Base-by-base conservation (phyloP, 2,797 vertebrate genomes). In the Cheracebus regulus region DNA sequence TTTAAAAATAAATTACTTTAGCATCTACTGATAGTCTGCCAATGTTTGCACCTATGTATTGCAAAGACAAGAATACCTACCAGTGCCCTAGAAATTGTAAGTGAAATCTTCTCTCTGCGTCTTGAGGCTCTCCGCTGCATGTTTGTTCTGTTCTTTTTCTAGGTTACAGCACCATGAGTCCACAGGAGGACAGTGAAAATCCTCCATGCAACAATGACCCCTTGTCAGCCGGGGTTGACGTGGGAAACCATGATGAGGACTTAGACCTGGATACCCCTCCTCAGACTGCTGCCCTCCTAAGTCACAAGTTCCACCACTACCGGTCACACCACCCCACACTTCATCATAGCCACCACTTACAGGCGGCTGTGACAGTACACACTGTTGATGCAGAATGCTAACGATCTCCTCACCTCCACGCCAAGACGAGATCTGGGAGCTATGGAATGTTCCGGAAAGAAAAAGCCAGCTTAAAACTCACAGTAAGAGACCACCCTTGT, bases 131-230 rank as follows among this genome's bases (percentile, higher is more conserved):
- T 92, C 90, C 70, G 50, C n/a, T 7, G 33, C 33, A 3, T 36
- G 0, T n/a, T 15, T 48, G n/a, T 87, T 86, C 52, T 75, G 41
- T 90, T 95, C 97, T 0, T 93, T 50, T 80, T 73, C 73, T 97
- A 99, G 99, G 99, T 52, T 99, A 99, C 98, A 99, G 99, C 98
- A 99, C 99, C 44, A 99, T 99, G 99, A 99, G 99, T 95, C 99
- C 99, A 0, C 99, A 99, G 98, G 99, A 99, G 97, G 99, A 99
- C 99, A 99, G 99, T 0, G 99, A 99, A 98, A 99, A 99, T 96
- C 99, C 99, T 0, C 99, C 99, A 0, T 99, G 99, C 97, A 99
- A 99, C 97, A 99, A 99, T 1, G 99, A 99, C 98, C 99, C 99
- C 0, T 98, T 99, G 19, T 99, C 99, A 0, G 99, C 99, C 0